phyloP scores from a whole-genome alignment of 2,888 invertebrate genomes.

The Synergus umbraculus region DNA sequence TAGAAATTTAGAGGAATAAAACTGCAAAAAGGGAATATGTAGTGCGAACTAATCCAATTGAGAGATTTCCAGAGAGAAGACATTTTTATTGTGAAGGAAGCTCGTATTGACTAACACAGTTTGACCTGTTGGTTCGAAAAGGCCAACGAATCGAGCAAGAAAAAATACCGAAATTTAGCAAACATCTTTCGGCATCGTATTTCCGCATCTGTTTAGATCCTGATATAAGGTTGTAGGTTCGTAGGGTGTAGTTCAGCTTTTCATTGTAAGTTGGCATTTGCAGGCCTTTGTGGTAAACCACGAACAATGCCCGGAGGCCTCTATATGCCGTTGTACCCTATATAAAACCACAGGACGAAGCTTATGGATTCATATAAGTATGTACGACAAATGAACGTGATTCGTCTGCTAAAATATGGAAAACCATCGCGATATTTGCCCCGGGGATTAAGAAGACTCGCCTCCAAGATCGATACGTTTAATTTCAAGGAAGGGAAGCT shows the following conservation, averaged over 20 bases:
- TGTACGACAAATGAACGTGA: neutral
- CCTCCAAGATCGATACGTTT: slow-evolving; percentile 21
- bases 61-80: neutral
- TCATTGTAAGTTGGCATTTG: slow-evolving; percentile 73
- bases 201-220: slow-evolving; percentile 74
- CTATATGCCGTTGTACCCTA: slow-evolving; percentile 21
- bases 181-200: slow-evolving; percentile 64
- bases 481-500: slow-evolving; percentile 13
- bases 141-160: neutral
- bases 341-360: neutral
- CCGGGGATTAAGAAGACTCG: slow-evolving; percentile 4
- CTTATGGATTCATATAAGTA: slow-evolving; percentile 16
- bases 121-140: slow-evolving; percentile 4
- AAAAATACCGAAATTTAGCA: slow-evolving; percentile 43
- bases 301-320: slow-evolving; percentile 65
- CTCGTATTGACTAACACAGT: neutral
- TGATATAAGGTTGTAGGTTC: slow-evolving; percentile 45
- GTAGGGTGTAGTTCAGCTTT: slow-evolving; percentile 65
- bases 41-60: neutral
- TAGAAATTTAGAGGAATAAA: no score
- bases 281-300: slow-evolving; percentile 76
- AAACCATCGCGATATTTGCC: slow-evolving; percentile 30
- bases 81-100: neutral
- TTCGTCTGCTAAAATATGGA: slow-evolving; percentile 35
- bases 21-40: no score